Evolutionary conservation across 1,140 invertebrate genomes (phyloP).

Genomic region (Cotesia chilonis): DNA sequence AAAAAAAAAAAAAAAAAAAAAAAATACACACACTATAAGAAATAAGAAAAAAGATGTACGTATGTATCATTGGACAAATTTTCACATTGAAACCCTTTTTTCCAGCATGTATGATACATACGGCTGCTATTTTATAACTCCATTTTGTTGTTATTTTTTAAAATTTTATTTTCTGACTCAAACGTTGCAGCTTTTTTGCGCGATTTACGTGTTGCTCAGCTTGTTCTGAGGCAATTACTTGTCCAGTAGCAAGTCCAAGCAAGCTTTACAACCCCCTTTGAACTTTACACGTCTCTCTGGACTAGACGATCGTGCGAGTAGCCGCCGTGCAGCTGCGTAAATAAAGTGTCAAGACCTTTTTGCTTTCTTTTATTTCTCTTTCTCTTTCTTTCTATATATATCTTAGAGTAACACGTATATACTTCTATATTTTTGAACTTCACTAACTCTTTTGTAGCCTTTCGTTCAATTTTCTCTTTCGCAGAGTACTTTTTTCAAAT

Average conservation of each 20-base stretch:
- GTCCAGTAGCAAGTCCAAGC: conserved; percentile 3
- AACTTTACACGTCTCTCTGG: conserved; percentile 18
- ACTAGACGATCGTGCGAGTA: background rate
- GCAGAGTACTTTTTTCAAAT: too few relatives aligned
- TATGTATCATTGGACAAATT: too few relatives aligned
- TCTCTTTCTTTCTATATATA: background rate
- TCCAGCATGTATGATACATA: too few relatives aligned
- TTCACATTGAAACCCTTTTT: too few relatives aligned
- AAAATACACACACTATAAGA: too few relatives aligned
- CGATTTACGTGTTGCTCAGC: background rate
- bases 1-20: too few relatives aligned
- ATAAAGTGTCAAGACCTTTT: conserved; percentile 28
- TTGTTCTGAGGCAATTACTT: conserved; percentile 11
- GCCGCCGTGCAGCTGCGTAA: conserved; percentile 17
- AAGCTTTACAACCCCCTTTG: conserved; percentile 3
- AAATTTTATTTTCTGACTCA: too few relatives aligned
- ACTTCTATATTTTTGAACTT: background rate
- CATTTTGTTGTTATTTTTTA: too few relatives aligned
- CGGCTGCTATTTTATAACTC: too few relatives aligned
- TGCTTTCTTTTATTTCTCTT: background rate
- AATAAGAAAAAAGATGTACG: too few relatives aligned
- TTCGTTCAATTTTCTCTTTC: too few relatives aligned
- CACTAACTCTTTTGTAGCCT: too few relatives aligned
- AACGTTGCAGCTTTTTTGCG: background rate
- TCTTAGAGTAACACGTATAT: background rate